Evolutionary conservation across 2,888 invertebrate genomes (phyloP), one percentile per base, ranked within the genome.

Genomic region (Nycteola revayana): DNA sequence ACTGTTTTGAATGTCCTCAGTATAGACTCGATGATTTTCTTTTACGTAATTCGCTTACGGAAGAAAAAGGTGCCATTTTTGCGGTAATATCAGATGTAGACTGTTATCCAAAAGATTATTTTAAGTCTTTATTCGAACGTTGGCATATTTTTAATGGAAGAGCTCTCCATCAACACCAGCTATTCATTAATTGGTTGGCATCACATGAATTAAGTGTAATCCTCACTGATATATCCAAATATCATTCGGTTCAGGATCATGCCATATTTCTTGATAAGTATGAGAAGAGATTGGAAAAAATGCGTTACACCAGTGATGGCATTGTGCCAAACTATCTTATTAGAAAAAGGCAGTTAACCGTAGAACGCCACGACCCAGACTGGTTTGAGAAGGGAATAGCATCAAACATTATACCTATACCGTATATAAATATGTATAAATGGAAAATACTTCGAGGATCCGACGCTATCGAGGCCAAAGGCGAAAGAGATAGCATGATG

Each of bases 51-150:
- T 32, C 36, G 0, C 14, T 74, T 3, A 60, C 47, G 0, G 32
- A 44, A 11, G 49, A 58, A 4, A 58, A 65, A 33, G 10, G 57
- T 3, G 58, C 62, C 0, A 50, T 63, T 7, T 73, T 75, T 18
- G 48, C 52, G 17, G 28, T 59, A 2, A 29, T 75, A 20, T 57
- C 49, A 0, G 64, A 75, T 33, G 3, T 7, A 21, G 7, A 21
- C 7, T 21, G 3, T n/a, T 21, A 66, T 23, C 57, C 56, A 1
- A 25, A 45, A 7, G 26, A 40, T 4, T 39, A 30, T 30, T 72
- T 72, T 18, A 6, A 38, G 1, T 6, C 29, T n/a, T 36, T 72
- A 1, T 35, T 64, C 1, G 17, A 25, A 25, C 21, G 9, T 4
- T 49, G 44, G 42, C 17, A 29, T 8, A 23, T 52, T 7, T 8